Conservation (phyloP, 2,888 invertebrate genomes). For the Crepidodera aurea region DNA sequence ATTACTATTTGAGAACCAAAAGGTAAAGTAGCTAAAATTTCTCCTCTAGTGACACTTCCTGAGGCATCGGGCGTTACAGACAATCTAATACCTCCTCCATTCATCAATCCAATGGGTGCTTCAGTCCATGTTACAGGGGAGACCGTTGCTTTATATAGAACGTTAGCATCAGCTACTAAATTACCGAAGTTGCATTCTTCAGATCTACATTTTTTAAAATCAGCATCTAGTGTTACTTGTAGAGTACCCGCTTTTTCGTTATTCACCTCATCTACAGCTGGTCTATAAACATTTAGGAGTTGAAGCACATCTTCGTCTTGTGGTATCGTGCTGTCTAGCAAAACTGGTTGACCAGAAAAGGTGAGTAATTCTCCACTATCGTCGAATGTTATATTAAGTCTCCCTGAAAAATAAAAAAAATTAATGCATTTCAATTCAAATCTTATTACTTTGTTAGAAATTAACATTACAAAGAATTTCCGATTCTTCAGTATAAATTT, state of each 20-base stretch:
- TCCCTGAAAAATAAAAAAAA: constrained; percentile 29
- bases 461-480: background rate
- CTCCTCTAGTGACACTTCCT: constrained; percentile 74
- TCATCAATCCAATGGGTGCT: constrained; percentile 77
- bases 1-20: constrained; percentile 76
- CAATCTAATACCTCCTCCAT: constrained; percentile 79
- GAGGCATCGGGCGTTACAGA: constrained; percentile 63
- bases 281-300: constrained; percentile 69
- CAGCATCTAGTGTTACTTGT: constrained; percentile 77
- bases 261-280: constrained; percentile 65
- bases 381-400: constrained; percentile 74
- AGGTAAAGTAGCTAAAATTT: constrained; percentile 77
- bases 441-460: background rate
- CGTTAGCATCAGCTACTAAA: constrained; percentile 78
- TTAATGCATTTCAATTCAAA: background rate
- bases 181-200: constrained; percentile 88
- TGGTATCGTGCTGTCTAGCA: constrained; percentile 71
- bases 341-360: constrained; percentile 78
- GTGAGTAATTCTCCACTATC: constrained; percentile 72
- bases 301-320: constrained; percentile 72
- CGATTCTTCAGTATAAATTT: too few relatives aligned
- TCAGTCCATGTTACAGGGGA: constrained; percentile 71
- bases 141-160: constrained; percentile 63
- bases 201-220: constrained; percentile 69
- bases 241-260: constrained; percentile 71